Evolutionary conservation across 2,888 invertebrate species (phyloP).

Genomic region (Pilophorus perplexus): DNA sequence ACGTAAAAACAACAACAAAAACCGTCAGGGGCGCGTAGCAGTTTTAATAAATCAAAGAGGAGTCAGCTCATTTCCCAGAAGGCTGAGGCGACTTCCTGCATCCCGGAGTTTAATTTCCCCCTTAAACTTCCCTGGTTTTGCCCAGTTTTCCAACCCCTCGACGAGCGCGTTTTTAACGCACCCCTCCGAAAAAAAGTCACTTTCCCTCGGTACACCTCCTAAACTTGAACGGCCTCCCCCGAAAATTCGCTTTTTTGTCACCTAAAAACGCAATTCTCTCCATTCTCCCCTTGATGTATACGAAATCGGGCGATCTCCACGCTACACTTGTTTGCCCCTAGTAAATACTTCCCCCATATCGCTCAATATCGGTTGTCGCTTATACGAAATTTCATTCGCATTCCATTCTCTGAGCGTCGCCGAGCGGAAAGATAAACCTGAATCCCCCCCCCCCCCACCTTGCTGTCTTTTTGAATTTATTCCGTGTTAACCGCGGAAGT

Average conservation of each 20-base stretch:
- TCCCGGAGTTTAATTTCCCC: constrained; percentile 34
- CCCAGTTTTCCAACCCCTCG: not conserved
- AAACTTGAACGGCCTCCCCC: constrained; percentile 6
- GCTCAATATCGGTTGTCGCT: constrained; percentile 38
- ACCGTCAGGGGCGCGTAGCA: too few relatives aligned
- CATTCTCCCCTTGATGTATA: constrained; percentile 10
- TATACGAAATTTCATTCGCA: constrained; percentile 33
- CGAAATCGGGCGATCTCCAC: constrained; percentile 35
- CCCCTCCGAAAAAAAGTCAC: not conserved
- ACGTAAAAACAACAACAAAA: too few relatives aligned
- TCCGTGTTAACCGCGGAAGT: constrained; percentile 24
- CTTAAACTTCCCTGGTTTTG: constrained; percentile 15
- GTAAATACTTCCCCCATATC: constrained; percentile 36
- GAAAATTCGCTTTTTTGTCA: not conserved
- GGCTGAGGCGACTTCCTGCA: constrained; percentile 29
- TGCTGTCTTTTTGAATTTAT: constrained; percentile 27
- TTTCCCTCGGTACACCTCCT: not conserved
- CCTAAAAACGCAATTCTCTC: constrained; percentile 19
- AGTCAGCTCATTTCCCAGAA: constrained; percentile 35
- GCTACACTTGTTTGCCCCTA: constrained; percentile 35
- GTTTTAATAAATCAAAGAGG: constrained; percentile 37
- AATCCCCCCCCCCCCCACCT: too few relatives aligned
- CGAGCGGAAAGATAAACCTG: constrained; percentile 35
- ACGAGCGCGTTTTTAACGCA: not conserved
- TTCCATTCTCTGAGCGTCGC: constrained; percentile 28